Conservation (phyloP, 2,797 vertebrate species). For the Glossophaga mutica region DNA sequence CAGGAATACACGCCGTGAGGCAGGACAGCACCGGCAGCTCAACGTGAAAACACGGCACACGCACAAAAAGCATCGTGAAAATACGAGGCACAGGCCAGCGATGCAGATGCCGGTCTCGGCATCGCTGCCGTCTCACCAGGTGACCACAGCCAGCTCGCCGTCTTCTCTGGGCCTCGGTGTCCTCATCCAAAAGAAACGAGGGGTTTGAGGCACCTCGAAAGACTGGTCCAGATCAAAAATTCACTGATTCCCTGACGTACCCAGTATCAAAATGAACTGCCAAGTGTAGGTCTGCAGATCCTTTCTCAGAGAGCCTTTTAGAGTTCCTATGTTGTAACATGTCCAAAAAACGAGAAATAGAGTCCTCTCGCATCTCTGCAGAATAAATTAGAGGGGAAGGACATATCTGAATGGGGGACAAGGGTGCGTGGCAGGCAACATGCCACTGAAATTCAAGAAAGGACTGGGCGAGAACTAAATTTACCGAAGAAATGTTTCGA, state of each 20-base stretch:
- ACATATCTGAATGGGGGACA: background rate
- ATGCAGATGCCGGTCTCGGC: background rate
- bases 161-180: background rate
- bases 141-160: background rate
- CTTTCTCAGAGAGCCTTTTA: slow-evolving; percentile 27
- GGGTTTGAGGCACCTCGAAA: background rate
- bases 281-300: background rate
- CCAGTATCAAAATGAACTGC: background rate
- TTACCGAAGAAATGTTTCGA: slow-evolving; percentile 9
- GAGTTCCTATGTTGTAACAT: background rate
- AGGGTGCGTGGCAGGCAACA: background rate
- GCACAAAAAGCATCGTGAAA: background rate
- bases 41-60: too few relatives aligned
- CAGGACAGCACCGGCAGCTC: background rate
- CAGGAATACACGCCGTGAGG: background rate
- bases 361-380: slow-evolving; percentile 18
- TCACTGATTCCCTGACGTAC: background rate
- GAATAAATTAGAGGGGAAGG: slow-evolving; percentile 52
- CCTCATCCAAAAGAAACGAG: background rate
- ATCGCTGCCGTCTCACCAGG: background rate
- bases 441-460: slow-evolving; percentile 37
- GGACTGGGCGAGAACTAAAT: slow-evolving; percentile 50
- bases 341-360: slow-evolving; percentile 24
- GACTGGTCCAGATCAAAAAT: background rate
- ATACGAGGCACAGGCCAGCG: background rate